Evolutionary conservation across 2,888 invertebrate genomes (phyloP).

Genomic region (Adelognathus sp.): DNA sequence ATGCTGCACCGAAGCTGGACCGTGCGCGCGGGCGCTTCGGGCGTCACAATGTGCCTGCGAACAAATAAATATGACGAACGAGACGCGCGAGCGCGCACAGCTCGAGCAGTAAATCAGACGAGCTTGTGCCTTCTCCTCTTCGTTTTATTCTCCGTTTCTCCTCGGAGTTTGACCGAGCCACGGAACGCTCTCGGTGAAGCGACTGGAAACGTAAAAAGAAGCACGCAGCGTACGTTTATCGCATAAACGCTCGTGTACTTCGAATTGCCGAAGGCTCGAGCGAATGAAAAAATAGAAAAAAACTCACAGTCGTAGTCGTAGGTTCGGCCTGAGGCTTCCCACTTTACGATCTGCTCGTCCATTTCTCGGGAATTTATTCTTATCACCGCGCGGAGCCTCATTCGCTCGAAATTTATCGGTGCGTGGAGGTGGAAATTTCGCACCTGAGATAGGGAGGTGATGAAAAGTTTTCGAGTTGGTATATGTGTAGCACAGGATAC

Average conservation of each 20-base stretch:
- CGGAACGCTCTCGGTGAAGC: background rate
- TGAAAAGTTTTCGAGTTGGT: conserved; percentile 5
- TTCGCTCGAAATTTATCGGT: conserved; percentile 46
- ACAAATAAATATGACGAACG: conserved; percentile 69
- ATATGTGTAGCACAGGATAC: background rate
- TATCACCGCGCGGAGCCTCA: conserved; percentile 13
- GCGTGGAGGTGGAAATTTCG: conserved; percentile 3
- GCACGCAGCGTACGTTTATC: background rate
- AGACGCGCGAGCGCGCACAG: conserved; percentile 48
- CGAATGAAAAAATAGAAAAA: background rate
- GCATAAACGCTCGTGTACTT: background rate
- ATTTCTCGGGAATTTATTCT: conserved; percentile 41
- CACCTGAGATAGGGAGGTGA: conserved; percentile 9
- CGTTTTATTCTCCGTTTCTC: conserved; percentile 5
- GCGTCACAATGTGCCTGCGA: conserved; percentile 63
- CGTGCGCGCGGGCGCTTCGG: conserved; percentile 50
- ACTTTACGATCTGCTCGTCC: conserved; percentile 20
- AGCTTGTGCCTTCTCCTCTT: conserved; percentile 1
- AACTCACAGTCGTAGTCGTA: background rate
- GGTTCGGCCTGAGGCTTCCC: conserved; percentile 10
- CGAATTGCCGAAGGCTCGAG: background rate
- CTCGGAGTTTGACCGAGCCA: background rate
- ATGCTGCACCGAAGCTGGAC: background rate
- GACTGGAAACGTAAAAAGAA: conserved; percentile 1
- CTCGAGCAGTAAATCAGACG: conserved; percentile 64